These are phyloP conservation scores for Drosophila repletoides DNA, from an alignment of 1,140 invertebrate genomes.

Conservation along the genomic window DNA sequence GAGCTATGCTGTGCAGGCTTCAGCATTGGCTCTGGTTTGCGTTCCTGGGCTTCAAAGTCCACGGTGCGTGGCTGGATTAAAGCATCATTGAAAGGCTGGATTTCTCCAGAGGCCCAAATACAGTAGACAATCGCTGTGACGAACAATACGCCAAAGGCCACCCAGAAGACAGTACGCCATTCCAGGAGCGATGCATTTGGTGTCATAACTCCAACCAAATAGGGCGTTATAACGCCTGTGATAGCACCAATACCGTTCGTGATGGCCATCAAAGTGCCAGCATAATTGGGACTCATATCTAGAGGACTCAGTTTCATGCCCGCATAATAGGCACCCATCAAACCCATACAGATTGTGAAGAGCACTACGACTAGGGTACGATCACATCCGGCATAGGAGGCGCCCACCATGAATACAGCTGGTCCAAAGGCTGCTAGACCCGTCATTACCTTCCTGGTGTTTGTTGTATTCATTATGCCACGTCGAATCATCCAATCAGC, in stretches of 20 bases:
- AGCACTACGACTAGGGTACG: conserved; percentile 85
- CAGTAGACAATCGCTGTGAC: conserved; percentile 89
- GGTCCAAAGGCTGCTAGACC: conserved; percentile 88
- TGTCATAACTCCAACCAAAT: conserved; percentile 89
- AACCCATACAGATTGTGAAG: conserved; percentile 88
- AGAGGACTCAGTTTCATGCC: conserved; percentile 91
- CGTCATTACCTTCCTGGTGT: conserved; percentile 88
- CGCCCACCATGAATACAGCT: conserved; percentile 90
- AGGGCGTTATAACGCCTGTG: conserved; percentile 91
- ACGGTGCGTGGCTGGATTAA: conserved; percentile 37
- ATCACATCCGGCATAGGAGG: conserved; percentile 91
- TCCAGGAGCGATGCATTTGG: conserved; percentile 88
- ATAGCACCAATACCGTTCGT: conserved; percentile 92
- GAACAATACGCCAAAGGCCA: conserved; percentile 87
- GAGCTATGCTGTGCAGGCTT: conserved; percentile 54
- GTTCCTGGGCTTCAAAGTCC: conserved; percentile 63
- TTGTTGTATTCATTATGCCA: conserved; percentile 84
- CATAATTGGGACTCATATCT: conserved; percentile 92
- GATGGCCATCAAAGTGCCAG: conserved; percentile 91
- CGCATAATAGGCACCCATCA: conserved; percentile 90
- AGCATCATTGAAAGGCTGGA: conserved; percentile 88
- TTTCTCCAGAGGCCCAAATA: conserved; percentile 87
- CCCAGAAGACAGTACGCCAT: conserved; percentile 93
- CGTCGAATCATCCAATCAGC: conserved; percentile 87
- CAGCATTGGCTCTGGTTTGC: conserved; percentile 39